Conservation (phyloP, 2,888 invertebrate genomes). For the Clivina fossor region DNA sequence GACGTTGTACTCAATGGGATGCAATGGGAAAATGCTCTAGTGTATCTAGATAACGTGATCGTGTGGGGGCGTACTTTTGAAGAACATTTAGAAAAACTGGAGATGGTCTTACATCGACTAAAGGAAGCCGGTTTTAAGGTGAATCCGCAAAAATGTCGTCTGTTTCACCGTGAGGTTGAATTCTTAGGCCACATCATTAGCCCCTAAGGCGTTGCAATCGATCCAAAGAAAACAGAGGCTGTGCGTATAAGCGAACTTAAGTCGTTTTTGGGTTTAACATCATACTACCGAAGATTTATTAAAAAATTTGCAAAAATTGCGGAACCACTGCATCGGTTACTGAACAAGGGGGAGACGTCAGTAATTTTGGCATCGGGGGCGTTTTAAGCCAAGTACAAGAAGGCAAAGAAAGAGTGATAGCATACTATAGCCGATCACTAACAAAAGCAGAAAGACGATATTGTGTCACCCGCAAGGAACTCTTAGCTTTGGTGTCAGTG, state of each 20-base stretch:
- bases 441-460: constrained; percentile 27
- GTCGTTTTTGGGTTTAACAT: constrained; percentile 41
- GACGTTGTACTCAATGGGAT: constrained; percentile 12
- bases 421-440: constrained; percentile 29
- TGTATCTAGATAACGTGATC: constrained; percentile 29
- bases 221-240: too few relatives aligned
- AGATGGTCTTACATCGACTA: too few relatives aligned
- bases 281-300: constrained; percentile 40
- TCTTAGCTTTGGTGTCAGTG: constrained; percentile 22
- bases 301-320: constrained; percentile 35
- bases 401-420: constrained; percentile 30
- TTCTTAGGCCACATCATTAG: too few relatives aligned
- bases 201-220: too few relatives aligned
- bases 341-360: too few relatives aligned
- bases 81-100: too few relatives aligned
- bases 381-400: too few relatives aligned
- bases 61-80: constrained; percentile 16
- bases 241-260: constrained; percentile 28
- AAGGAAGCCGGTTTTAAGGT: too few relatives aligned
- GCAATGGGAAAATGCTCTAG: constrained; percentile 11
- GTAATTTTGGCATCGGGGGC: too few relatives aligned
- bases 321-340: constrained; percentile 29
- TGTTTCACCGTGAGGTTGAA: too few relatives aligned
- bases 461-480: constrained; percentile 36
- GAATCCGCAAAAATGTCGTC: too few relatives aligned